A percentile compares a stretch with the other conserved stretches of the same genome.
These are phyloP conservation scores for Cactoblastis cactorum DNA, from an alignment of 2,888 invertebrate species.

Conservation along the genomic window DNA sequence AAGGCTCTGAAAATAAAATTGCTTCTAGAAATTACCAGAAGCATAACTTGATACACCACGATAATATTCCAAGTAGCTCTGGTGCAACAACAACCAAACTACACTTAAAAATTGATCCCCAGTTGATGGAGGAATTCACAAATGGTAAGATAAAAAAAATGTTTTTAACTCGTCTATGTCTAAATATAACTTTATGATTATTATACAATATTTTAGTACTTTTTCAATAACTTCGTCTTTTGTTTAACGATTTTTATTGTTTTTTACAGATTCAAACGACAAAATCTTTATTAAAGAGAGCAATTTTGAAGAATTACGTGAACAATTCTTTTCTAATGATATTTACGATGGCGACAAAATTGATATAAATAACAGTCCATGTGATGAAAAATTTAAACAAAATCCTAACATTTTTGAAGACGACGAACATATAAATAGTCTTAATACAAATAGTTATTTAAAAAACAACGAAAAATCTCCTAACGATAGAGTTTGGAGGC, in stretches of 20 bases:
- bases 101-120: background rate
- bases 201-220: no score
- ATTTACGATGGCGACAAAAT: background rate
- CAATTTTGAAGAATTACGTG: slow-evolving; percentile 6
- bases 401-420: no score
- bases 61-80: background rate
- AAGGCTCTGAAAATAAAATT: background rate
- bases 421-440: no score
- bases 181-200: background rate
- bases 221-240: background rate
- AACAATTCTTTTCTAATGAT: background rate
- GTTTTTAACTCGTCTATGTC: background rate
- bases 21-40: background rate
- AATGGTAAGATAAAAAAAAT: background rate
- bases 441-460: background rate
- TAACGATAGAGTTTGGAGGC: slow-evolving; percentile 22
- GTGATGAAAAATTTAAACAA: no score
- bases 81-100: background rate
- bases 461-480: background rate
- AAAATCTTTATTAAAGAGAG: slow-evolving; percentile 4
- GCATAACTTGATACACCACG: background rate
- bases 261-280: slow-evolving; percentile 9
- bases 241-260: background rate
- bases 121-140: background rate
- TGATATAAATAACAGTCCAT: background rate